Percentiles rank a stretch among this genome's conserved stretches.
Conservation (phyloP, 2,888 invertebrate genomes). For the Perdita meconis region DNA sequence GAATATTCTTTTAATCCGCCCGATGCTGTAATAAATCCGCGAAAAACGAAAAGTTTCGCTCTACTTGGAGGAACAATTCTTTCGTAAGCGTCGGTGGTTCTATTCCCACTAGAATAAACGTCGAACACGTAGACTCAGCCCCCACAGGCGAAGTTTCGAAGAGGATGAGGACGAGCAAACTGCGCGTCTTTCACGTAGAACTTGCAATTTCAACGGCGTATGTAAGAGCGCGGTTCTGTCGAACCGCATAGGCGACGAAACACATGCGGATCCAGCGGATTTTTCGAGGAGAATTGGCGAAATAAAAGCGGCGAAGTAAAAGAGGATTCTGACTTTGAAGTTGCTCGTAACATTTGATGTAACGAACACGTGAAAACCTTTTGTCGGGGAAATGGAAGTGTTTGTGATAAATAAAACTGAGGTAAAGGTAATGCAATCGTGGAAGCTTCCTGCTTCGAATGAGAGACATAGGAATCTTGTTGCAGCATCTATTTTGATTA, state of each 20-base stretch:
- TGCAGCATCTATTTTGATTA: too few relatives aligned
- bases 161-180: not conserved
- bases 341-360: not conserved
- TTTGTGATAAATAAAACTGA: not conserved
- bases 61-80: slow-evolving; percentile 2
- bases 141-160: slow-evolving; percentile 3
- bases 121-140: not conserved
- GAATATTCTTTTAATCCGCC: slow-evolving; percentile 9
- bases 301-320: not conserved
- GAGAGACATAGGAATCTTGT: too few relatives aligned
- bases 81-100: not conserved
- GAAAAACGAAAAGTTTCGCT: slow-evolving; percentile 17
- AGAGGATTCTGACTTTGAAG: not conserved
- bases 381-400: not conserved
- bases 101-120: slow-evolving; percentile 9
- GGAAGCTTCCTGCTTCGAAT: too few relatives aligned
- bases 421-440: too few relatives aligned
- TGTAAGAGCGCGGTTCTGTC: not conserved
- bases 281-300: not conserved
- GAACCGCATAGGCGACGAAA: not conserved
- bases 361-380: not conserved
- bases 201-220: slow-evolving; percentile 3
- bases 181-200: not conserved
- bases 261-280: not conserved
- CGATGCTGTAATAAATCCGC: not conserved